These are phyloP conservation scores for Pardosa pseudoannulata DNA, from an alignment of 2,888 invertebrate genomes.

Conservation along the genomic window DNA sequence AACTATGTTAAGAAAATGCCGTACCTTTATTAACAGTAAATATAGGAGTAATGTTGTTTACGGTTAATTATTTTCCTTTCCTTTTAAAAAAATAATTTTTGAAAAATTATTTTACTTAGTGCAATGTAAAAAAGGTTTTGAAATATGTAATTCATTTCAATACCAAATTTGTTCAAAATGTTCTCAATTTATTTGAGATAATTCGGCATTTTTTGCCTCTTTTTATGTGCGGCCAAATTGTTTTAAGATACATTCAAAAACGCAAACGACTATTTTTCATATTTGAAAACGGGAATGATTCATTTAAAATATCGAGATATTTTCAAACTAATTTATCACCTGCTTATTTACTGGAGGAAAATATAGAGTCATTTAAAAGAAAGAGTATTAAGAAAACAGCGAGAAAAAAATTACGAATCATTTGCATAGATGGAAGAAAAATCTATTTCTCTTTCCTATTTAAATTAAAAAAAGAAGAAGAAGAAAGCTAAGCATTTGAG, in stretches of 20 bases:
- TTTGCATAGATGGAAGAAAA: conserved; percentile 10
- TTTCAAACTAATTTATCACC: neutral
- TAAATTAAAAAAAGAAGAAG: conserved; percentile 2
- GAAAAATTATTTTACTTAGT: no score
- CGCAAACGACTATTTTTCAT: neutral
- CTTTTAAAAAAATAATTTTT: no score
- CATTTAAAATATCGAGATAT: neutral
- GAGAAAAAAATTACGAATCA: conserved; percentile 13
- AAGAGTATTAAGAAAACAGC: conserved; percentile 1
- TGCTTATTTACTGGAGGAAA: neutral
- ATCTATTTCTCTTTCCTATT: neutral
- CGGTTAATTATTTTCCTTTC: no score
- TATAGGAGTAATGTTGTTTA: no score
- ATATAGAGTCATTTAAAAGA: conserved; percentile 8
- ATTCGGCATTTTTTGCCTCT: no score
- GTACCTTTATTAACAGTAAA: no score
- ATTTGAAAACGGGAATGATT: neutral
- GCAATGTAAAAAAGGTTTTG: neutral
- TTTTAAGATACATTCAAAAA: neutral
- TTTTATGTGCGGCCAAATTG: conserved; percentile 1
- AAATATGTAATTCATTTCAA: neutral
- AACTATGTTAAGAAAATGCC: no score
- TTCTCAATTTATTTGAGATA: conserved; percentile 7
- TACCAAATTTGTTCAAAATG: neutral
- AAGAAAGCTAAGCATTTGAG: neutral